Evolutionary conservation across 2,888 invertebrate species (phyloP).

Genomic region (Sepiola atlantica): DNA sequence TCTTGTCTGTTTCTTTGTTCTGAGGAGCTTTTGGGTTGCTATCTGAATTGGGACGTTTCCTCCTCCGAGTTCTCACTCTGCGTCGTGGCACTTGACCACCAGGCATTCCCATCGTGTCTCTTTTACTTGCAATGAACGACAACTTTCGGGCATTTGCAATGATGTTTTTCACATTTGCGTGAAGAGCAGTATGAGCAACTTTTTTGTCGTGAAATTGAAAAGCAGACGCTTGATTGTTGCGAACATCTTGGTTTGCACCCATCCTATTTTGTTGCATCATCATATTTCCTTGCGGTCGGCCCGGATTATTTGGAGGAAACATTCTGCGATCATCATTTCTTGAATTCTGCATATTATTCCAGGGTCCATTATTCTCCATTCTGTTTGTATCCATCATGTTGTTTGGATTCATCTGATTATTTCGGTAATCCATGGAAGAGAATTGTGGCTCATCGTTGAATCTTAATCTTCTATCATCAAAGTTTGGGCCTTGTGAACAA

Average conservation of each 20-base stretch:
- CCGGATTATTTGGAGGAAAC: background rate
- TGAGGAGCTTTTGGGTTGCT: background rate
- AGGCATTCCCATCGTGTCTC: background rate
- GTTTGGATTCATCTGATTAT: background rate
- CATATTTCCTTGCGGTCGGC: background rate
- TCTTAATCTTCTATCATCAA: background rate
- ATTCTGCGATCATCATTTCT: background rate
- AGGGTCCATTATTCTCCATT: background rate
- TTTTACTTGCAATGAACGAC: background rate
- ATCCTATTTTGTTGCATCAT: constrained; percentile 17
- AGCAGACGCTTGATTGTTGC: background rate
- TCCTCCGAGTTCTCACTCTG: no score
- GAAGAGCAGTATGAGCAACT: background rate
- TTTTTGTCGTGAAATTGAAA: constrained; percentile 23
- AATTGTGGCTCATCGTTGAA: background rate
- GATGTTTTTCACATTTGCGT: constrained; percentile 38
- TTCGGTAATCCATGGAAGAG: background rate
- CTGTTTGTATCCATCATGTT: background rate
- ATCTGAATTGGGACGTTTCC: background rate
- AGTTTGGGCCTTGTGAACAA: background rate
- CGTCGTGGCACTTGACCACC: background rate
- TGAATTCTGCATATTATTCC: background rate
- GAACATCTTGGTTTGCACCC: background rate
- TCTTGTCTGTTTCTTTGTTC: background rate
- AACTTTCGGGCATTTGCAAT: constrained; percentile 24